These are phyloP conservation scores for Chironomus tentans DNA, from an alignment of 2,888 invertebrate genomes.

Conservation along the genomic window DNA sequence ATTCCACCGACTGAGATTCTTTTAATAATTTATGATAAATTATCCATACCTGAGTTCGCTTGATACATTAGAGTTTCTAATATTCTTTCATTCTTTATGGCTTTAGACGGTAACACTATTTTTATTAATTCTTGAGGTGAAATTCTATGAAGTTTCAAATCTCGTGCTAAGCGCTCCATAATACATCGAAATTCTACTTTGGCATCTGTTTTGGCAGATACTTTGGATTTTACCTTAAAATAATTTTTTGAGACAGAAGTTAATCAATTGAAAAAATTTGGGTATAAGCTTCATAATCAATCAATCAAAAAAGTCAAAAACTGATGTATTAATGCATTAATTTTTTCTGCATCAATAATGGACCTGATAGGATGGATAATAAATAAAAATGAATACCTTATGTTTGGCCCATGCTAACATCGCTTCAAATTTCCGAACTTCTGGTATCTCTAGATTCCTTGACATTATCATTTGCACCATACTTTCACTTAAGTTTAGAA, in stretches of 20 bases:
- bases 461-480: conserved; percentile 94
- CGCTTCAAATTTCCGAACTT: conserved; percentile 85
- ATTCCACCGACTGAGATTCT: too few relatives aligned
- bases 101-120: conserved; percentile 85
- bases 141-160: conserved; percentile 81
- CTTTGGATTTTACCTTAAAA: conserved; percentile 45
- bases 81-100: conserved; percentile 84
- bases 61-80: conserved; percentile 88
- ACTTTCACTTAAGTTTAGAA: conserved; percentile 80
- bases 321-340: too few relatives aligned
- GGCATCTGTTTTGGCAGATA: conserved; percentile 71
- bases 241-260: background rate
- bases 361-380: too few relatives aligned
- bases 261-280: too few relatives aligned
- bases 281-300: too few relatives aligned
- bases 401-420: conserved; percentile 86
- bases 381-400: conserved; percentile 47
- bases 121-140: conserved; percentile 88
- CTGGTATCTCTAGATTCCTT: conserved; percentile 79
- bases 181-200: conserved; percentile 85
- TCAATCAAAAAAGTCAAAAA: too few relatives aligned
- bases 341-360: too few relatives aligned
- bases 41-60: conserved; percentile 55
- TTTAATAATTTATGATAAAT: background rate
- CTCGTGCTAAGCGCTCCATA: conserved; percentile 83